Conservation (phyloP, 2,888 invertebrate genomes). For the Drosophila robusta region DNA sequence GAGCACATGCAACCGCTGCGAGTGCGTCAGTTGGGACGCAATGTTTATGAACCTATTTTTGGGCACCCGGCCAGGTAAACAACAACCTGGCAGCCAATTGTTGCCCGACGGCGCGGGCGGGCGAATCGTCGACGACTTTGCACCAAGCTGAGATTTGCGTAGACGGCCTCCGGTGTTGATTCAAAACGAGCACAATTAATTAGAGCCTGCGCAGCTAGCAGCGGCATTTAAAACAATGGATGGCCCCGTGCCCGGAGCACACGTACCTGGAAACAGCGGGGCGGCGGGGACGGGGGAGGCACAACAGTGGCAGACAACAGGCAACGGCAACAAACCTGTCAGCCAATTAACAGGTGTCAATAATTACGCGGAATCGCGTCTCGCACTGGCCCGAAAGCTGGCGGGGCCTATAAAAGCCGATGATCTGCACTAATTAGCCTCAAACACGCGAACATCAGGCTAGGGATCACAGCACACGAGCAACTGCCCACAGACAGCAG, state of each 20-base stretch:
- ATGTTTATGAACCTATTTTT: slow-evolving; percentile 66
- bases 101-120: not conserved
- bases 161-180: slow-evolving; percentile 42
- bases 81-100: slow-evolving; percentile 15
- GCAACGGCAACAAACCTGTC: slow-evolving; percentile 60
- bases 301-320: slow-evolving; percentile 1
- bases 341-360: slow-evolving; percentile 74
- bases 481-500: slow-evolving; percentile 10
- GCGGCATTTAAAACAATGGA: slow-evolving; percentile 58
- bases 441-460: slow-evolving; percentile 66
- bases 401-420: slow-evolving; percentile 64
- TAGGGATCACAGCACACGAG: slow-evolving; percentile 36
- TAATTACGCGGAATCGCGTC: slow-evolving; percentile 75
- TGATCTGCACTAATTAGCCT: slow-evolving; percentile 69
- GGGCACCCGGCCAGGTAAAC: slow-evolving; percentile 39
- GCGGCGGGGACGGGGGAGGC: not conserved
- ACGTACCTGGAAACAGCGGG: slow-evolving; percentile 4
- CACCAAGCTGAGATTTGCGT: slow-evolving; percentile 72
- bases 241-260: slow-evolving; percentile 12
- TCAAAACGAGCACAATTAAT: slow-evolving; percentile 82
- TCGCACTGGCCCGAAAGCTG: slow-evolving; percentile 31
- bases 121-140: slow-evolving; percentile 20
- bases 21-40: slow-evolving; percentile 65
- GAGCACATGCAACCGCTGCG: not conserved
- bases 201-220: slow-evolving; percentile 71